phyloP scores from a whole-genome alignment of 2,797 vertebrate species.

The Anomalospiza imberbis region DNA sequence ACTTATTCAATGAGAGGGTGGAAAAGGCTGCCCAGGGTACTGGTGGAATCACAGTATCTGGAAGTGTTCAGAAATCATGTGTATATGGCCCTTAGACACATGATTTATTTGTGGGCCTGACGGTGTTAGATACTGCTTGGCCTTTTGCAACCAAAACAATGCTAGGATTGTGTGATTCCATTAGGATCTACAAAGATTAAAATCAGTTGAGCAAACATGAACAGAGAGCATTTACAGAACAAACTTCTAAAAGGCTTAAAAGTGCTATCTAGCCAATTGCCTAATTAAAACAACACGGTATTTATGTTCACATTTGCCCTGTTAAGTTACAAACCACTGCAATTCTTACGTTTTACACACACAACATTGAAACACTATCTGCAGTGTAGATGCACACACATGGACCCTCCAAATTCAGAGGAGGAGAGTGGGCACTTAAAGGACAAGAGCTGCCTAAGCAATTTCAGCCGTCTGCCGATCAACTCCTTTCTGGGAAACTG shows the following conservation, averaged over 20 bases:
- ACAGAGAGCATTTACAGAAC: background rate
- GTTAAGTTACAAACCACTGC: background rate
- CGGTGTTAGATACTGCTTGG: background rate
- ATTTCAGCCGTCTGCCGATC: background rate
- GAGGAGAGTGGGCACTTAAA: background rate
- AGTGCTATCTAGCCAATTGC: background rate
- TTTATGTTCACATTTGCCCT: background rate
- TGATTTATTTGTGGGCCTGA: background rate
- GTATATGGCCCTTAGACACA: no score
- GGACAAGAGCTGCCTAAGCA: background rate
- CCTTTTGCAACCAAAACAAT: background rate
- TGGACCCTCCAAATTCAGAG: background rate
- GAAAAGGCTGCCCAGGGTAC: background rate
- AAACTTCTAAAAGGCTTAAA: background rate
- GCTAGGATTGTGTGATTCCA: background rate
- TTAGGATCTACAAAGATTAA: background rate
- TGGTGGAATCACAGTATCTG: fast-evolving
- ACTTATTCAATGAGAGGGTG: background rate
- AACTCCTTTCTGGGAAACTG: background rate
- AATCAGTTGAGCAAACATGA: background rate
- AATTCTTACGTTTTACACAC: background rate
- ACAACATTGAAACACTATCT: background rate
- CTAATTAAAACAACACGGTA: background rate
- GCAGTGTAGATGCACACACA: background rate
- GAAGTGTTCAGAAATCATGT: background rate